These are phyloP conservation scores for Bovichtus variegatus DNA, from an alignment of 2,797 vertebrate species.

Conservation along the genomic window DNA sequence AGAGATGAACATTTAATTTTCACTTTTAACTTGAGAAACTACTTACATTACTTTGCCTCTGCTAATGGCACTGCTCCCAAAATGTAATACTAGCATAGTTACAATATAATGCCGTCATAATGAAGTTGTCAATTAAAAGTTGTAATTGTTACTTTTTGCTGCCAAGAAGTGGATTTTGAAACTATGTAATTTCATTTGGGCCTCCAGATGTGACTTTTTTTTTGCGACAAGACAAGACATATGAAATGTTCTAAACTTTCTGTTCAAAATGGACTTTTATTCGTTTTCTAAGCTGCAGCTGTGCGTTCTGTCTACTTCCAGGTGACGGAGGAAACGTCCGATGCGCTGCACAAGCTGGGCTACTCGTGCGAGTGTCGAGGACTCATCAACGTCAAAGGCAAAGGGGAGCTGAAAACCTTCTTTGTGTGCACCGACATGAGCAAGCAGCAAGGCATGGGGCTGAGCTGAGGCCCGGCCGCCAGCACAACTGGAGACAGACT, in stretches of 20 bases:
- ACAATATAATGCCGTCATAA: neutral
- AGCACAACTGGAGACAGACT: conserved; percentile 30
- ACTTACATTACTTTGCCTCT: neutral
- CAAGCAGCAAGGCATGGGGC: conserved; percentile 92
- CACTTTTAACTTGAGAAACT: neutral
- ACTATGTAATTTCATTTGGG: neutral
- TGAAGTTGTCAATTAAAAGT: neutral
- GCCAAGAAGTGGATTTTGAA: neutral
- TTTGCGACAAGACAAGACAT: too few relatives aligned
- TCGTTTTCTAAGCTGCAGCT: neutral
- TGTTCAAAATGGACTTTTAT: neutral
- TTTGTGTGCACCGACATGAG: conserved; percentile 96
- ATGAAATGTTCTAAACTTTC: neutral
- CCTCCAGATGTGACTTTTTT: neutral
- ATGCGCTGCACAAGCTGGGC: conserved; percentile 89
- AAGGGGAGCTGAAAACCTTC: conserved; percentile 96
- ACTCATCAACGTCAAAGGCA: conserved; percentile 96
- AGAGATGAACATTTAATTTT: neutral
- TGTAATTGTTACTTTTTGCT: neutral
- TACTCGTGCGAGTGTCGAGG: conserved; percentile 97
- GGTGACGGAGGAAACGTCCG: conserved; percentile 95
- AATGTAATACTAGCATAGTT: neutral
- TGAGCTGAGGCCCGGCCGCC: conserved; percentile 86
- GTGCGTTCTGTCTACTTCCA: conserved; percentile 56
- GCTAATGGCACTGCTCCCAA: neutral